These are phyloP conservation scores for Triplophysa siluroides DNA, from an alignment of 2,113 vertebrate species.

Conservation along the genomic window DNA sequence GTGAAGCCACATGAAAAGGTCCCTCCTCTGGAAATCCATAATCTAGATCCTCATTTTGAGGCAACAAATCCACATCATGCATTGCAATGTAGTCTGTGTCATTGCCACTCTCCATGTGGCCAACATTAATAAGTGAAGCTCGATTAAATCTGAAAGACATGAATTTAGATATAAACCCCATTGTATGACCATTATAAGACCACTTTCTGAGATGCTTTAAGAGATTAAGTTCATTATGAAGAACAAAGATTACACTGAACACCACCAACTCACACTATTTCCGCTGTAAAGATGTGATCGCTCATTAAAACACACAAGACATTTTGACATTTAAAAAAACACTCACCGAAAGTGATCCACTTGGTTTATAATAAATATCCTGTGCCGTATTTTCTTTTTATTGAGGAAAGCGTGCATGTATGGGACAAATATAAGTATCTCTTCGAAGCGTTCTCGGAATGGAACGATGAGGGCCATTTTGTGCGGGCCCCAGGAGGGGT, in stretches of 20 bases:
- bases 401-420: conserved; percentile 91
- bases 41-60: conserved; percentile 89
- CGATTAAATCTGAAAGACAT: conserved; percentile 86
- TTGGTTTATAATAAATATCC: conserved; percentile 92
- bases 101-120: conserved; percentile 90
- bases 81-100: conserved; percentile 97
- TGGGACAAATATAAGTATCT: conserved; percentile 91
- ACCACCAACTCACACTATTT: no score
- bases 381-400: conserved; percentile 89
- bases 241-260: not conserved
- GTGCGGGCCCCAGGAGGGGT: conserved; percentile 87
- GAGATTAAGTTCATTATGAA: not conserved
- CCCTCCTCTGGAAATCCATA: conserved; percentile 89
- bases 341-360: conserved; percentile 91
- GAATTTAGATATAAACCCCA: not conserved
- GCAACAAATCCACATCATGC: conserved; percentile 96
- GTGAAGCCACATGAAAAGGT: conserved; percentile 94
- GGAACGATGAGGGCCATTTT: conserved; percentile 89
- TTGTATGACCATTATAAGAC: no score
- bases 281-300: no score
- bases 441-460: conserved; percentile 95
- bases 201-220: no score
- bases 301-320: not conserved
- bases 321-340: no score
- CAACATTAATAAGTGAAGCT: conserved; percentile 93